phyloP scores from a whole-genome alignment of 2,113 vertebrate species.

The Coryphaenoides rupestris region DNA sequence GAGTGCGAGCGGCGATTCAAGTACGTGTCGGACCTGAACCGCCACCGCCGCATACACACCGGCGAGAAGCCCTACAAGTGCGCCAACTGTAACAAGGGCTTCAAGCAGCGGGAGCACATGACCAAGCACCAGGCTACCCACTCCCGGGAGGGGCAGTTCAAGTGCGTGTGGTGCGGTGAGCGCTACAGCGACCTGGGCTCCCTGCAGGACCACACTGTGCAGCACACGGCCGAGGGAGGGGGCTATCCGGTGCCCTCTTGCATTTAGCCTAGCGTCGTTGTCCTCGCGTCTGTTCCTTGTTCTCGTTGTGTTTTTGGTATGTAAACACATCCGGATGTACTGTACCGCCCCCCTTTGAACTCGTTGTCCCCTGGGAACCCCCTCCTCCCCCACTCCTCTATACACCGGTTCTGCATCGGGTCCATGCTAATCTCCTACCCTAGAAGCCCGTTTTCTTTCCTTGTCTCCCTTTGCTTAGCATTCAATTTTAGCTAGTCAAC shows the following conservation, averaged over 20 bases:
- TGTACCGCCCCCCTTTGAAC: neutral
- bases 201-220: conserved; percentile 93
- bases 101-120: conserved; percentile 96
- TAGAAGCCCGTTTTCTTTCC: neutral
- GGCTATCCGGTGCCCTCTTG: conserved; percentile 87
- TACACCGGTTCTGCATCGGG: neutral
- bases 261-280: conserved; percentile 66
- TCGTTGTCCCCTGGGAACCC: neutral
- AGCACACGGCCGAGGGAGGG: conserved; percentile 86
- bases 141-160: conserved; percentile 93
- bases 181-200: conserved; percentile 90
- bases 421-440: no score
- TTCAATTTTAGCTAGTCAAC: neutral
- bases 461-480: neutral
- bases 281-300: neutral
- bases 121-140: conserved; percentile 94
- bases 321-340: neutral
- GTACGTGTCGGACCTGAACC: conserved; percentile 93
- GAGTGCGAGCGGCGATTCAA: conserved; percentile 98
- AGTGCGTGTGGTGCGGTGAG: conserved; percentile 96
- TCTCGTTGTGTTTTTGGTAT: no score
- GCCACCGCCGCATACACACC: conserved; percentile 90
- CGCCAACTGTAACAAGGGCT: conserved; percentile 91
- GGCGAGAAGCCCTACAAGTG: conserved; percentile 98
- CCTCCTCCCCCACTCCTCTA: neutral